Percentiles rank a stretch among this genome's conserved stretches.
These are phyloP conservation scores for Mycogona germanica DNA, from an alignment of 2,888 invertebrate species.

Conservation along the genomic window DNA sequence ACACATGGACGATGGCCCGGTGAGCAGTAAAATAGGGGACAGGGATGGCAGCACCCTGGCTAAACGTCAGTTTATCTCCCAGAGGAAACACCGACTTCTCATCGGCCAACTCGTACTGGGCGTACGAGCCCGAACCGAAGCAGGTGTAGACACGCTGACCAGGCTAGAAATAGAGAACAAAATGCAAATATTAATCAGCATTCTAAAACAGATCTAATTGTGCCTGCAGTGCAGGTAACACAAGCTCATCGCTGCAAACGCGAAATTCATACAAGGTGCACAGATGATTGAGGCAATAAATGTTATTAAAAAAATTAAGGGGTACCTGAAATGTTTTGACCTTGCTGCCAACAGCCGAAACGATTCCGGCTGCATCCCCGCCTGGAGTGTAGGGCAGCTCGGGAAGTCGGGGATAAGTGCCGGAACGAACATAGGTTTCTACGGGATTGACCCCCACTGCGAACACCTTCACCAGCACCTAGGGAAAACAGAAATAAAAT, in stretches of 20 bases:
- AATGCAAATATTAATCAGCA: too few species aligned
- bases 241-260: too few species aligned
- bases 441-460: constrained; percentile 45
- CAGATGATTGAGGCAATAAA: neutral
- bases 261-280: too few species aligned
- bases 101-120: constrained; percentile 37
- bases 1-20: constrained; percentile 39
- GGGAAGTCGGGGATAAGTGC: constrained; percentile 36
- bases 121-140: constrained; percentile 30
- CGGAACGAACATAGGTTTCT: constrained; percentile 43
- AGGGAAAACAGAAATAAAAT: too few species aligned
- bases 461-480: constrained; percentile 41
- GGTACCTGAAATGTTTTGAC: constrained; percentile 37
- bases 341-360: constrained; percentile 36
- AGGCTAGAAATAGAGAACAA: neutral
- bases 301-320: constrained; percentile 3
- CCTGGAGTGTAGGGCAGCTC: constrained; percentile 42
- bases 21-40: constrained; percentile 45
- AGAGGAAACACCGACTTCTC: constrained; percentile 33
- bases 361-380: constrained; percentile 41
- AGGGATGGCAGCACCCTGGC: constrained; percentile 43
- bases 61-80: constrained; percentile 35
- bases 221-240: too few species aligned
- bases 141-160: constrained; percentile 26
- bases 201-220: neutral